Evolutionary conservation across 2,113 vertebrate genomes (phyloP).

Genomic region (Tichodroma muraria): DNA sequence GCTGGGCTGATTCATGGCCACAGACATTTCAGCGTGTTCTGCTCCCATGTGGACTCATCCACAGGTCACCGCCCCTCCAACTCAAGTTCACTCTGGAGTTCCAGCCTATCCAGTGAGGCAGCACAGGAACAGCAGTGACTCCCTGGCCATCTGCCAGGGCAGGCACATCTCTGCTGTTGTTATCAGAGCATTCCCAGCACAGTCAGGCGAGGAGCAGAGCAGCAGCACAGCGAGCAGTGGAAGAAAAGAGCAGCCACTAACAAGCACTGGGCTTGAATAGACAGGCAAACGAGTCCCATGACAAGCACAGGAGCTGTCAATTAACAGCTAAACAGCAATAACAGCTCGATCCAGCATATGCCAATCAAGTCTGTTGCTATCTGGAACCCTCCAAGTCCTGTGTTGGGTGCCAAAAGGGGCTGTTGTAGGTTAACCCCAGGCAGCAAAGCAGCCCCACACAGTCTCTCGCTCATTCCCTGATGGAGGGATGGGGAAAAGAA

Average conservation of each 20-base stretch:
- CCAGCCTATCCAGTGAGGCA: not conserved
- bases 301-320: not conserved
- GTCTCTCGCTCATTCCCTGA: not conserved
- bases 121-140: not conserved
- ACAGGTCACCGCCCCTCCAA: not conserved
- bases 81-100: not conserved
- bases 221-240: not conserved
- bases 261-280: not conserved
- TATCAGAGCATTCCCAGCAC: not conserved
- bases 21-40: not conserved
- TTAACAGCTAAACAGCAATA: not conserved
- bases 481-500: not conserved
- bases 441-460: not conserved
- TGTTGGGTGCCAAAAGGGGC: not conserved
- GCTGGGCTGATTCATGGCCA: not conserved
- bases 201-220: not conserved
- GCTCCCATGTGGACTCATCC: not conserved
- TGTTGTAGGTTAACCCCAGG: not conserved
- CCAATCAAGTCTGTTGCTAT: not conserved
- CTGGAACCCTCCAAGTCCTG: not conserved
- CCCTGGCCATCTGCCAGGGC: not conserved
- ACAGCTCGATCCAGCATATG: not conserved
- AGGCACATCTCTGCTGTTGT: not conserved
- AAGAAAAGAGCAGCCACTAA: not conserved
- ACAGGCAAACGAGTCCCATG: not conserved